These are phyloP conservation scores for Pilophorus perplexus DNA, from an alignment of 2,888 invertebrate genomes.

Conservation along the genomic window DNA sequence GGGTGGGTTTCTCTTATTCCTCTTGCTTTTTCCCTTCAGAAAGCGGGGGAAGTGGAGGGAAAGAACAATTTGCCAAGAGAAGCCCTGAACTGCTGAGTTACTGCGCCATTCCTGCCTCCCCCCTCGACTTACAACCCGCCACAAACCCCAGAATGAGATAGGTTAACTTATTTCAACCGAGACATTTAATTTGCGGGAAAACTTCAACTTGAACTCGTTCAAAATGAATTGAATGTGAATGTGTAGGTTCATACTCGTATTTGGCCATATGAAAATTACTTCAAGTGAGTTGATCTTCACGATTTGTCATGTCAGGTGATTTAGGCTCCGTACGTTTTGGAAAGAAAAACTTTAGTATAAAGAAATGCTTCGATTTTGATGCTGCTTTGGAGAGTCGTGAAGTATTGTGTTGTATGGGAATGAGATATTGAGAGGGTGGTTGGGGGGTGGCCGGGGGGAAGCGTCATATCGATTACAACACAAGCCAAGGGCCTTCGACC, in stretches of 20 bases:
- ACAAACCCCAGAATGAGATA: no score
- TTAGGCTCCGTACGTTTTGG: no score
- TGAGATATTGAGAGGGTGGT: background rate
- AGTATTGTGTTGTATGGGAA: background rate
- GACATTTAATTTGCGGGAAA: background rate
- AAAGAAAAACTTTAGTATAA: background rate
- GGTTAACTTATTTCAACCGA: conserved; percentile 1
- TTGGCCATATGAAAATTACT: no score
- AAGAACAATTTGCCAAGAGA: conserved; percentile 46
- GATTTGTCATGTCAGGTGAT: no score
- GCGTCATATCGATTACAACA: conserved; percentile 26
- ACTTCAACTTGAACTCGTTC: no score
- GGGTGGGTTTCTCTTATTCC: conserved; percentile 6
- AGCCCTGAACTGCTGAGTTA: conserved; percentile 37
- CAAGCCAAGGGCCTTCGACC: background rate
- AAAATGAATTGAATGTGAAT: no score
- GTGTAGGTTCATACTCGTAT: no score
- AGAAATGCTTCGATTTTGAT: background rate
- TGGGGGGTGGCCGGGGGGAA: background rate
- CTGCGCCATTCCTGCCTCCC: conserved; percentile 37
- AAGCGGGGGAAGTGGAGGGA: no score
- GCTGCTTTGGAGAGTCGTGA: background rate
- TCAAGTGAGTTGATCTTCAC: no score
- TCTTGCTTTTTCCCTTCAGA: no score
- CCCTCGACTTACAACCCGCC: background rate